Evolutionary conservation across 2,797 vertebrate species (phyloP).

Genomic region (Myotis vivesi): DNA sequence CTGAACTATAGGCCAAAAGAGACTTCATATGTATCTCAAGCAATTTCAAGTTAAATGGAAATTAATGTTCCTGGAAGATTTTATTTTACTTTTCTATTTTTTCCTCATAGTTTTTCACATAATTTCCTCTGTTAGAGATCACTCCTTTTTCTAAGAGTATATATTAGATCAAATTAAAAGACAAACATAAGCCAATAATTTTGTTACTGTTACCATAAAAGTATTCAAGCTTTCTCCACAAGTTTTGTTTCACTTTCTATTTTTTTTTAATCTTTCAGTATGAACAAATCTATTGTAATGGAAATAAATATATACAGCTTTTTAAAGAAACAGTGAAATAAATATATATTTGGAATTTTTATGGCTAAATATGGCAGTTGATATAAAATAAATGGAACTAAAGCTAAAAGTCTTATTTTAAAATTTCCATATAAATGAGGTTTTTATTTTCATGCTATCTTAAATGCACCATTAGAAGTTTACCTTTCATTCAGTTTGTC

Average conservation of each 20-base stretch:
- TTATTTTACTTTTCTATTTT: not conserved
- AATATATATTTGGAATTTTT: not conserved
- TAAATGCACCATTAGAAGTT: not conserved
- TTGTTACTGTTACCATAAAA: not conserved
- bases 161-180: not conserved
- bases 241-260: not conserved
- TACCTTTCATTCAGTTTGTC: not conserved
- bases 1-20: not conserved
- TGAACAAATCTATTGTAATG: not conserved
- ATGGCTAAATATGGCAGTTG: not conserved
- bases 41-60: not conserved
- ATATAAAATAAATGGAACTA: not conserved
- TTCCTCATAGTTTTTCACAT: not conserved
- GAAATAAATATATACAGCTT: not conserved
- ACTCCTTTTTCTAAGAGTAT: not conserved
- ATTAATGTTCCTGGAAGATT: not conserved
- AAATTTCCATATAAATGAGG: not conserved
- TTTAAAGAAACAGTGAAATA: not conserved
- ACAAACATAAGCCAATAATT: not conserved
- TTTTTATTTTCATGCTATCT: not conserved
- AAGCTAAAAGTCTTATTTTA: no score
- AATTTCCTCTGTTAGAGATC: not conserved
- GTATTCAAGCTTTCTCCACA: not conserved
- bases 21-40: not conserved
- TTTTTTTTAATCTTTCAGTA: not conserved